Base-by-base conservation (phyloP, 2,888 invertebrate genomes). In the Protophormia terraenovae region DNA sequence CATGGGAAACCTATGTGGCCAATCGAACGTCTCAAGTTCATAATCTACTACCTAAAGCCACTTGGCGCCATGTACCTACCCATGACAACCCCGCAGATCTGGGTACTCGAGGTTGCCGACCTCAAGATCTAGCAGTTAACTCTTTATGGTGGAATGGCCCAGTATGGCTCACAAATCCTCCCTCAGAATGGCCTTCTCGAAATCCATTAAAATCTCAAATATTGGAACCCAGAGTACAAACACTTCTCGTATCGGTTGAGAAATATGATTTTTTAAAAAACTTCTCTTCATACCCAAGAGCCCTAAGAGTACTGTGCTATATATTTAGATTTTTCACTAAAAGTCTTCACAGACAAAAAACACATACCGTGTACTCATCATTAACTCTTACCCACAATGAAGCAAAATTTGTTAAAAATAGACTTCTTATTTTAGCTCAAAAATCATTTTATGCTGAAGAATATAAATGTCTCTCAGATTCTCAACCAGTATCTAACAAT, bases 101-200 rank as follows among this genome's bases (percentile, higher is more conserved):
- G 0, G 77, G 83, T 7, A 83, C 69, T 8, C 69, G 82, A 32
- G 82, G 76, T 3, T 71, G 35, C n/a, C n/a, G n/a, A n/a, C n/a
- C n/a, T n/a, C n/a, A n/a, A n/a, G n/a, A n/a, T n/a, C n/a, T 27
- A 60, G 8, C 19, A 53, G n/a, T n/a, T 10, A 53, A 53, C 67
- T 16, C 24, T 62, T 2, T 75, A 3, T 75, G 75, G 81, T 75
- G 81, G 66, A 14, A 67, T 8, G 82, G 75, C 0, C 69, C 82
- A 14, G 27, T 5, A 7, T 75, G 75, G 82, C 62, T 75, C 8
- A 14, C n/a, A 16, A 27, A 32, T 1, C 27, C 24, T 5, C 1
- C 32, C 7, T 5, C 29, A 1, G 3, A 45, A 5, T 82, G 75
- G 62, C 75, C 82, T 10, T 22, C 6, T 14, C 8, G 32, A 12